Evolutionary conservation across 2,888 invertebrate species (phyloP).

Genomic region (Melikaiella ostensackeni): DNA sequence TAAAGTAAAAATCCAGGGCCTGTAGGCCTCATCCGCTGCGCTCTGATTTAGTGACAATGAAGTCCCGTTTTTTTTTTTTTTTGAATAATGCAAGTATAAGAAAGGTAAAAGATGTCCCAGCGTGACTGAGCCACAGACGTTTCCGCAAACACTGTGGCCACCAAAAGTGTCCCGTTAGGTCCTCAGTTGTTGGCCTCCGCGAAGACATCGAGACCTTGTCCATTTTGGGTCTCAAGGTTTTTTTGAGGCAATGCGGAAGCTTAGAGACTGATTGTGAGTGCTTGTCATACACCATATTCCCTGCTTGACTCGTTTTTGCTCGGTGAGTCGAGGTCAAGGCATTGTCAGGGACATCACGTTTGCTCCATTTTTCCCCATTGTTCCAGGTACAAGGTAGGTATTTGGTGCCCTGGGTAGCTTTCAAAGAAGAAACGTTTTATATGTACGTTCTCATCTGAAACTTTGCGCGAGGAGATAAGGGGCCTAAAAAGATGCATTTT

Average conservation of each 20-base stretch:
- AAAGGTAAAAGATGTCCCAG: constrained; percentile 48
- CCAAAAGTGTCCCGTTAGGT: constrained; percentile 68
- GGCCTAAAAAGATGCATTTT: no score
- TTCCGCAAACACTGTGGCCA: constrained; percentile 73
- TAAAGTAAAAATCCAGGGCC: constrained; percentile 14
- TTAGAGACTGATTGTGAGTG: constrained; percentile 13
- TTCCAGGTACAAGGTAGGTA: constrained; percentile 18
- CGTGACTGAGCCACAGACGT: constrained; percentile 66
- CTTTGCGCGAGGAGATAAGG: constrained; percentile 28
- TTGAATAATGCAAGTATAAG: constrained; percentile 6
- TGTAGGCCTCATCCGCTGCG: constrained; percentile 20
- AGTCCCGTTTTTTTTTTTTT: constrained; percentile 31
- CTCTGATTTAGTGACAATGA: constrained; percentile 37
- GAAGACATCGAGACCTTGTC: constrained; percentile 17
- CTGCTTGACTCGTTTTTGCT: constrained; percentile 36
- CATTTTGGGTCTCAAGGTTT: constrained; percentile 54
- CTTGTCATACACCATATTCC: constrained; percentile 9
- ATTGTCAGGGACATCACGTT: constrained; percentile 57
- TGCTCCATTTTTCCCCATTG: constrained; percentile 55
- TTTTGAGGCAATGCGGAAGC: constrained; percentile 44
- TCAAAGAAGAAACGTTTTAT: constrained; percentile 34
- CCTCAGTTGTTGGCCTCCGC: constrained; percentile 58
- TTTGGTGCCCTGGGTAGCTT: constrained; percentile 19
- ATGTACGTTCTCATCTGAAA: constrained; percentile 28
- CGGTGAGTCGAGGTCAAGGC: constrained; percentile 21